Conservation (phyloP, 2,113 vertebrate species). For the Hiodon alosoides region DNA sequence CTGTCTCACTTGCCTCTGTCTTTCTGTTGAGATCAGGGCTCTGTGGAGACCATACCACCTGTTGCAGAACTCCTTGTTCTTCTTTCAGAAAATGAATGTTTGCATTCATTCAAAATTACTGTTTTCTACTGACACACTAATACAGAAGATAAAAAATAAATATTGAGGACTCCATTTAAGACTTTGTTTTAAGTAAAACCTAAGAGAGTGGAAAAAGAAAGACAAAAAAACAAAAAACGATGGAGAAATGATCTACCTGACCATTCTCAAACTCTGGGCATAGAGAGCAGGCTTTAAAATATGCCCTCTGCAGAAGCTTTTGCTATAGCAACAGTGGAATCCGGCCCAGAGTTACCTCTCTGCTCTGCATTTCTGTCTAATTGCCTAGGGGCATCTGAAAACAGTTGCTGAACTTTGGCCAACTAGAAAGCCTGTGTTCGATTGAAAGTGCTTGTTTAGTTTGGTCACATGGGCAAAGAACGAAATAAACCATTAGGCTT, state of each 20-base stretch:
- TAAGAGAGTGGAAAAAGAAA: constrained; percentile 15
- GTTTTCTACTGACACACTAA: too few species aligned
- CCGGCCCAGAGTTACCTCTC: constrained; percentile 68
- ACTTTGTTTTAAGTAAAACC: constrained; percentile 14
- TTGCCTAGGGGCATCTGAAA: constrained; percentile 60
- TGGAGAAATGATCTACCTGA: constrained; percentile 56
- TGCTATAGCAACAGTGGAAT: constrained; percentile 59
- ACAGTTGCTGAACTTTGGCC: constrained; percentile 71
- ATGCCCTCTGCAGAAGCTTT: constrained; percentile 41
- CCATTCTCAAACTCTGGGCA: constrained; percentile 52
- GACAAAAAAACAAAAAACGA: constrained; percentile 34
- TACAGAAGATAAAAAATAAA: too few species aligned
- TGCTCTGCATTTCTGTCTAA: constrained; percentile 54
- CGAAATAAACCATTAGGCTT: constrained; percentile 45
- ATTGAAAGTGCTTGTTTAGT: constrained; percentile 58
- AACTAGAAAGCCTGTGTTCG: constrained; percentile 47
- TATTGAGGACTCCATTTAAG: constrained; percentile 14
- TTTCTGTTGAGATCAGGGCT: too few species aligned
- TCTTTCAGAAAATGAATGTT: too few species aligned
- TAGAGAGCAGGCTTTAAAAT: constrained; percentile 33
- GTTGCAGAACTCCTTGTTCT: too few species aligned
- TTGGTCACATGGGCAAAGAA: constrained; percentile 59
- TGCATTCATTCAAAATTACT: too few species aligned
- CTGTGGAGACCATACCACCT: too few species aligned
- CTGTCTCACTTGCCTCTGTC: too few species aligned